Evolutionary conservation across 2,888 invertebrate species (phyloP).

Genomic region (Balanococcus diminutus): DNA sequence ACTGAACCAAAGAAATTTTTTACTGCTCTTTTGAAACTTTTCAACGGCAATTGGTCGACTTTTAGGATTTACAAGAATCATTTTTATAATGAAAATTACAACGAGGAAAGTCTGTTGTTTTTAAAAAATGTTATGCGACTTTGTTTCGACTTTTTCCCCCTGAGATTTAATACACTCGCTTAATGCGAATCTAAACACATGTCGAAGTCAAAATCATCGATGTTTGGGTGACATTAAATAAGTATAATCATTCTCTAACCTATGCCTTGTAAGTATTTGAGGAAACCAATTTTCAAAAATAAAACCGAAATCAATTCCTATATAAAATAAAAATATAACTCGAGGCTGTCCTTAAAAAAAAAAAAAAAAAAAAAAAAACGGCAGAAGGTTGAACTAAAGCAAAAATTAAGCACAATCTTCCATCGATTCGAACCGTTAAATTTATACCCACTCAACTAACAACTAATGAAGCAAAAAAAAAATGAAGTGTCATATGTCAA

Average conservation of each 20-base stretch:
- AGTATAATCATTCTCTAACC: no score
- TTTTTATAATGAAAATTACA: constrained; percentile 22
- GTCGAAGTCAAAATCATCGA: background rate
- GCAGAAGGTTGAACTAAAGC: background rate
- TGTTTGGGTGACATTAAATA: no score
- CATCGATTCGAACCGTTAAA: no score
- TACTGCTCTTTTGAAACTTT: constrained; percentile 32
- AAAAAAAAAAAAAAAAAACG: background rate
- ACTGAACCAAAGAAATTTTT: constrained; percentile 15
- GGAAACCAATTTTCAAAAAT: no score
- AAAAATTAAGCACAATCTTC: background rate
- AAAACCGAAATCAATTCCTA: no score
- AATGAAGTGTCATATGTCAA: background rate
- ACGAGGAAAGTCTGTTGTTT: background rate
- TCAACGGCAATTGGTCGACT: constrained; percentile 1
- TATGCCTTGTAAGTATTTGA: no score
- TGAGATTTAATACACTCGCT: background rate
- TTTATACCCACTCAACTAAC: background rate
- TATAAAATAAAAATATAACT: no score
- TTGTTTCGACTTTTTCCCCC: background rate
- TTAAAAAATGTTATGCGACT: background rate
- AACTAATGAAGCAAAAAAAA: background rate
- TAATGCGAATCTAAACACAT: background rate
- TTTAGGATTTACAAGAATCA: background rate
- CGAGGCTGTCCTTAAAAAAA: no score